Conservation (phyloP, 2,888 invertebrate species). For the Cistogaster globosa region DNA sequence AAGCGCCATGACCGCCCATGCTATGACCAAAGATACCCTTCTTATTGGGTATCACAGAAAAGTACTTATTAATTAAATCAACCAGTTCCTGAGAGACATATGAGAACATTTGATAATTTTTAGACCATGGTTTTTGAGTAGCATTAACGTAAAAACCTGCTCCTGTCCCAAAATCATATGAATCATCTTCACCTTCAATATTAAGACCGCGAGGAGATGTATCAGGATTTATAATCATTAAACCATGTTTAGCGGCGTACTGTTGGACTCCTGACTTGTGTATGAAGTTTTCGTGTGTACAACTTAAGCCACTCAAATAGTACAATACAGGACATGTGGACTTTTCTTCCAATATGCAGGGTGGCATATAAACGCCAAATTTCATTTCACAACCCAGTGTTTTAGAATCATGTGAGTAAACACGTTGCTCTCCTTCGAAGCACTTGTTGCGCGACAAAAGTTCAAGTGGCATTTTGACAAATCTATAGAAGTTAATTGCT, state of each 20-base stretch:
- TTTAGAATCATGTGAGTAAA: slow-evolving; percentile 81
- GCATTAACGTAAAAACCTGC: slow-evolving; percentile 99
- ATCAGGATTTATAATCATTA: slow-evolving; percentile 96
- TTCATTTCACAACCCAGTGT: slow-evolving; percentile 95
- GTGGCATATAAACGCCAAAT: slow-evolving; percentile 95
- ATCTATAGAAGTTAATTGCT: background rate
- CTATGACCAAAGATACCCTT: slow-evolving; percentile 94
- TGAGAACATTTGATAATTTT: slow-evolving; percentile 96
- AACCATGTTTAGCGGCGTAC: slow-evolving; percentile 92
- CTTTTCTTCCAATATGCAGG: slow-evolving; percentile 84
- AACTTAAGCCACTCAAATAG: slow-evolving; percentile 95
- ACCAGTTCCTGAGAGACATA: slow-evolving; percentile 95
- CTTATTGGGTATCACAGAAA: slow-evolving; percentile 85
- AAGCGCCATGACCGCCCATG: slow-evolving; percentile 99
- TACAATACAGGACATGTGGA: slow-evolving; percentile 91
- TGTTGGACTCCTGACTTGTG: slow-evolving; percentile 97
- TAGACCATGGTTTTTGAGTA: slow-evolving; percentile 94
- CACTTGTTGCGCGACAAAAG: slow-evolving; percentile 77
- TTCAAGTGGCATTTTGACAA: slow-evolving; percentile 74
- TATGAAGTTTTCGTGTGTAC: slow-evolving; percentile 97
- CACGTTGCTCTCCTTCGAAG: slow-evolving; percentile 80
- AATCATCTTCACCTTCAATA: slow-evolving; percentile 94
- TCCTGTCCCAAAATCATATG: slow-evolving; percentile 96
- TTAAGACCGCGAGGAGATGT: slow-evolving; percentile 96
- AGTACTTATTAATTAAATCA: slow-evolving; percentile 89